Evolutionary conservation across 2,113 vertebrate genomes (phyloP).

Genomic region (Marmota flaviventris): DNA sequence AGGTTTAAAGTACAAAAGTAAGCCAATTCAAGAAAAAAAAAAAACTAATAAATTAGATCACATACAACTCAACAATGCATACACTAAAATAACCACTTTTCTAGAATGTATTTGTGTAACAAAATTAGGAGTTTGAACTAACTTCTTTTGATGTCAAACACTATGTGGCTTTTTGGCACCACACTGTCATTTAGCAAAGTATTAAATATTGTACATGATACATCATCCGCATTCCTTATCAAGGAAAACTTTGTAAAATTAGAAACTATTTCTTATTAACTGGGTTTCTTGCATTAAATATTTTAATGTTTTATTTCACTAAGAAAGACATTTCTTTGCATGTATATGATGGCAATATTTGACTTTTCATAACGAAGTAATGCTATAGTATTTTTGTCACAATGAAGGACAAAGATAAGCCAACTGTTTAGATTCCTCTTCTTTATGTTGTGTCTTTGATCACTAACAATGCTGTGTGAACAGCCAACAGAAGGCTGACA

Average conservation of each 20-base stretch:
- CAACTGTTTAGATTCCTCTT: conserved; percentile 91
- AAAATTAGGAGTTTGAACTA: conserved; percentile 55
- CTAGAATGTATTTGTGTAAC: background rate
- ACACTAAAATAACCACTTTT: background rate
- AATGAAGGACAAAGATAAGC: conserved; percentile 91
- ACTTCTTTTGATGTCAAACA: conserved; percentile 7
- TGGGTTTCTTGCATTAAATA: conserved; percentile 67
- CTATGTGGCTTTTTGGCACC: background rate
- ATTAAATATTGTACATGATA: conserved; percentile 38
- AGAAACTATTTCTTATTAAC: conserved; percentile 69
- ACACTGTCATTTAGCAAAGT: conserved; percentile 17
- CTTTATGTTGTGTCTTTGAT: conserved; percentile 94
- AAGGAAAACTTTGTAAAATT: conserved; percentile 54
- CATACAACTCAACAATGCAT: background rate
- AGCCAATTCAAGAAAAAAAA: conserved; percentile 57
- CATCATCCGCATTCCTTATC: conserved; percentile 2
- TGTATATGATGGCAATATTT: conserved; percentile 77
- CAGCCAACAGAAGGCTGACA: conserved; percentile 94
- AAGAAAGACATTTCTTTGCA: conserved; percentile 74
- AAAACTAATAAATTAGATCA: conserved; percentile 23
- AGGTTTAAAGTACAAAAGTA: conserved; percentile 53
- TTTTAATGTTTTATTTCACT: conserved; percentile 64
- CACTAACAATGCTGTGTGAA: conserved; percentile 93
- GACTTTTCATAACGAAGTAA: conserved; percentile 85
- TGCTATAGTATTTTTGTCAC: conserved; percentile 89